Evolutionary conservation across 2,113 vertebrate genomes (phyloP).

Genomic region (Corythornis cristatus): DNA sequence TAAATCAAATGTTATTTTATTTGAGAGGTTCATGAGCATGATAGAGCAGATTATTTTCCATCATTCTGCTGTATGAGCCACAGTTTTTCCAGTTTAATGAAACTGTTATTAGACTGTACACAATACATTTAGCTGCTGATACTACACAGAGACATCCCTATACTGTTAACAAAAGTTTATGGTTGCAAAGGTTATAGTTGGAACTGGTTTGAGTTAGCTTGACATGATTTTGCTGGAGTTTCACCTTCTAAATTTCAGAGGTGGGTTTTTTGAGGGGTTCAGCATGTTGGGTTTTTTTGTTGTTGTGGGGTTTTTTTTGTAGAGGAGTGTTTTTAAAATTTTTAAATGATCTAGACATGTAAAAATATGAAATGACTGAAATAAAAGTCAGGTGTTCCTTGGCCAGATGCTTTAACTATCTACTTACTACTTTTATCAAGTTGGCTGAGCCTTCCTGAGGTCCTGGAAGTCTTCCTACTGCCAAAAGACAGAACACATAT

Average conservation of each 20-base stretch:
- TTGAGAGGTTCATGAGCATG: not conserved
- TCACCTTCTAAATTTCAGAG: not conserved
- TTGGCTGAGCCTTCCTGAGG: not conserved
- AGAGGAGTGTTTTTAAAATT: not conserved
- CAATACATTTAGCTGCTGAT: not conserved
- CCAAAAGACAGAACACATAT: not conserved
- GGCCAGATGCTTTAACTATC: not conserved
- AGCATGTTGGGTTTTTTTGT: not conserved
- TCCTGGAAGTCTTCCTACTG: not conserved
- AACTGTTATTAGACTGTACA: not conserved
- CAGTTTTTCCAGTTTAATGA: not conserved
- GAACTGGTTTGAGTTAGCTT: not conserved
- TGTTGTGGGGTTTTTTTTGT: not conserved
- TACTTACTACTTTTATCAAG: not conserved
- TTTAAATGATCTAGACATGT: not conserved
- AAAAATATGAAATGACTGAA: not conserved
- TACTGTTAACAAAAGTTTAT: not conserved
- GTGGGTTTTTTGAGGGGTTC: not conserved
- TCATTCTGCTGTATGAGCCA: not conserved
- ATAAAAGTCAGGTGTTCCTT: not conserved
- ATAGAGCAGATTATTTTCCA: not conserved
- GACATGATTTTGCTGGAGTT: not conserved
- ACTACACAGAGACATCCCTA: not conserved
- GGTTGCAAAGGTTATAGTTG: not conserved
- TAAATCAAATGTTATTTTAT: not conserved